Evolutionary conservation across 2,797 vertebrate species (phyloP), one percentile per base, ranked within the genome.

Genomic region (Poeciliopsis infans): DNA sequence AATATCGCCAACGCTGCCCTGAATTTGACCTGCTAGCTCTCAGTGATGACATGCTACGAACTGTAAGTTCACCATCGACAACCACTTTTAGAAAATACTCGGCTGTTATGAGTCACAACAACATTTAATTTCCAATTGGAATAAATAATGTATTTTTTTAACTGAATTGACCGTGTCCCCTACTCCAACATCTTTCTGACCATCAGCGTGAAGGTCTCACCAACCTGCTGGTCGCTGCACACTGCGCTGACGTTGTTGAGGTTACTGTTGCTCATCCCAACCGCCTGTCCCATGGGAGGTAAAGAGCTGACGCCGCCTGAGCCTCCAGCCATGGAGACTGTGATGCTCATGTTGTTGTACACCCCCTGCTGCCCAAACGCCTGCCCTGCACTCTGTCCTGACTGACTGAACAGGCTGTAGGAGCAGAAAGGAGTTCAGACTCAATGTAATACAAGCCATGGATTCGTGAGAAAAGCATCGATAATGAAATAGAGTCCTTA

Each of bases 271-370:
- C 95, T 96, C 95, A 98, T 96, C 86, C 96, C 95, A 85, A 97
- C 97, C 85, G 96, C 93, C 83, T 96, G 96, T 57, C 96, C 96
- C 93, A 97, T 95, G 28, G 97, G 96, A 90, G 97, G 96, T 94
- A 98, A 95, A 23, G 96, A 96, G 88, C 96, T 95, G 76, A 96
- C 96, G 3, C 91, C 93, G 10, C 95, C 92, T 2, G 97, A 96
- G 76, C 96, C 96, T 41, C 97, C 97, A 0, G 97, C 97, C 98
- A 99, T 98, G 90, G 98, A 98, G 79, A 99, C 97, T 0, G 97
- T 98, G 95, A 98, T 98, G 96, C 97, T 98, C 98, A 99, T 98
- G 92, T 98, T 99, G 96, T 99, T 99, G 95, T 98, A 99, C 72
- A 98, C 95, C 85, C 97, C 97, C 89, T 97, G 97, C 94, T 98